Conservation (phyloP, 1,140 invertebrate species). For the Drosophila leontia region DNA sequence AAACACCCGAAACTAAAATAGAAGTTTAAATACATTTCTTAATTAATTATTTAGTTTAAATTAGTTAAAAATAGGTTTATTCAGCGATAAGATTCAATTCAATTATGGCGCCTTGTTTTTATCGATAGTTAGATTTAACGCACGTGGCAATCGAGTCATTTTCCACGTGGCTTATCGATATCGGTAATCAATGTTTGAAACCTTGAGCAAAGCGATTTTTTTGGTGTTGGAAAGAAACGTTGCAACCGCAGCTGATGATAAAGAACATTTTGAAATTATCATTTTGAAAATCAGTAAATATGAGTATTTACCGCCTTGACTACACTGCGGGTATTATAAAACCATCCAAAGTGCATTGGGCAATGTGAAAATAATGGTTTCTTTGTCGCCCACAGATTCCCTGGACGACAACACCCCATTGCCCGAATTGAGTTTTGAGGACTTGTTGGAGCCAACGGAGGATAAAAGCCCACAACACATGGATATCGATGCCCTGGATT, state of each 20-base stretch:
- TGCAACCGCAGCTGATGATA: constrained; percentile 63
- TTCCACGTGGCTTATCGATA: constrained; percentile 12
- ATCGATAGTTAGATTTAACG: neutral
- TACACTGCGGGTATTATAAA: constrained; percentile 44
- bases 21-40: neutral
- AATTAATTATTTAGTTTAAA: neutral
- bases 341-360: neutral
- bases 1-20: neutral
- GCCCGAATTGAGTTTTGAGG: constrained; percentile 73
- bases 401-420: constrained; percentile 67
- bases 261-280: constrained; percentile 71
- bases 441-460: constrained; percentile 66
- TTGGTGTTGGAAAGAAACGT: constrained; percentile 33
- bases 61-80: too few species aligned
- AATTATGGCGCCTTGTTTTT: neutral
- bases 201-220: neutral
- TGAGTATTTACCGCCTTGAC: constrained; percentile 40
- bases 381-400: constrained; percentile 42
- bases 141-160: constrained; percentile 2
- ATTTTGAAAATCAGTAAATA: constrained; percentile 51
- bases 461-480: constrained; percentile 54
- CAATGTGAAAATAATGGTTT: neutral
- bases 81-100: neutral
- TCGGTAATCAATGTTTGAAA: constrained; percentile 1
- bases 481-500: constrained; percentile 31